Evolutionary conservation across 2,113 vertebrate species (phyloP), one percentile per base, ranked within the genome.

Genomic region (Herpetotheres cachinnans): DNA sequence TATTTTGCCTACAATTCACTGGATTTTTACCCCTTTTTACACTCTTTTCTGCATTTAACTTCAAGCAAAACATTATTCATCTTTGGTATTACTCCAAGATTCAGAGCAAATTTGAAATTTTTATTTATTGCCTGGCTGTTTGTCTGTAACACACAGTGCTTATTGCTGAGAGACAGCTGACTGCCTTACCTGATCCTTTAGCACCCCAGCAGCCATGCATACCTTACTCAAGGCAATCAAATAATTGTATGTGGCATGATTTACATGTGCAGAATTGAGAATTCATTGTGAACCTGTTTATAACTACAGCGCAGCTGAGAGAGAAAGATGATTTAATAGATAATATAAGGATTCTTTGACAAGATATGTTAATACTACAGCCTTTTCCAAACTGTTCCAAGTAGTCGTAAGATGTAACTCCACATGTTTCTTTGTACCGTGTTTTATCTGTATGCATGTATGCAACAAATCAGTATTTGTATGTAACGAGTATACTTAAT

Each of bases 261-360:
- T 98, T 97, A 97, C 89, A 97, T 91, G 82, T 69, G 80, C 78
- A 93, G 89, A 97, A 97, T 93, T 93, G 77, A 93, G 92, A 98
- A 98, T 98, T 96, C 87, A 93, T 92, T 96, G 94, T 96, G 89
- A 96, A 94, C 15, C 61, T 97, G 95, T 97, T 97, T 97, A 89
- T 93, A 97, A 97, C 88, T 95, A 73, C 71, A 87, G 73, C 40
- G 49, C 47, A 89, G 18, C 61, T 15, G 11, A 95, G 80, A 96
- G 55, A 93, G 72, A 94, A 88, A 93, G 52, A 95, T 95, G 44
- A 97, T 97, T 97, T 97, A 96, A 94, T 92, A 95, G 47, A 63
- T 89, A 93, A 52, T 90, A 77, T 85, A 95, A 95, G 73, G 78
- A 82, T 92, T 80, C 81, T 94, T 93, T 97, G 93, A 96, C 95